Conservation (phyloP, 2,113 vertebrate genomes). For the Gallinago paraguaiae region DNA sequence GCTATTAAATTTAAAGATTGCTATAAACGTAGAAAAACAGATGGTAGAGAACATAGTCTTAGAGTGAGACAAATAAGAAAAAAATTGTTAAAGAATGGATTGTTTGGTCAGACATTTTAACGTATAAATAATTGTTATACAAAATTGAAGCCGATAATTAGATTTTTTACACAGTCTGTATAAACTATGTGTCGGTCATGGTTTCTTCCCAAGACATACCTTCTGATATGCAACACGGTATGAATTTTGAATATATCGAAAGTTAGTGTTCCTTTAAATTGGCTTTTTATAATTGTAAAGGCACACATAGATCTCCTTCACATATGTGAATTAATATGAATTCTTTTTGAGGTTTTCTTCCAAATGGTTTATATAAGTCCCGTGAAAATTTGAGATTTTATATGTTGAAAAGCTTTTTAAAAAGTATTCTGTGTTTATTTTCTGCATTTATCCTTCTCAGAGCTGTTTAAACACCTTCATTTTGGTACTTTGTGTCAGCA, state of each 20-base stretch:
- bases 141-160: neutral
- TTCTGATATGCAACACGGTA: neutral
- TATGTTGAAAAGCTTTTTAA: neutral
- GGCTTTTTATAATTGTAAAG: neutral
- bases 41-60: neutral
- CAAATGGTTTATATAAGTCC: neutral
- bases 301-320: neutral
- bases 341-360: neutral
- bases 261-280: neutral
- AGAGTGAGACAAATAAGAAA: neutral
- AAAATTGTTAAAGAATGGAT: neutral
- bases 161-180: neutral
- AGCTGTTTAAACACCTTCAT: neutral
- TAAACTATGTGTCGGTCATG: neutral
- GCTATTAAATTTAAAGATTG: neutral
- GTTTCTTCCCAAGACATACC: neutral
- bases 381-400: neutral
- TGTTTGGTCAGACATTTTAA: neutral
- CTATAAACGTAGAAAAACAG: neutral
- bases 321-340: neutral
- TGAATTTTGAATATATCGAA: neutral
- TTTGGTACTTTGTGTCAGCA: neutral
- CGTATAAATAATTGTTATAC: neutral
- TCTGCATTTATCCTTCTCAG: neutral
- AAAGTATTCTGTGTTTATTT: neutral